Base-by-base conservation (phyloP, 2,888 invertebrate species). In the Argyra leucocephala region DNA sequence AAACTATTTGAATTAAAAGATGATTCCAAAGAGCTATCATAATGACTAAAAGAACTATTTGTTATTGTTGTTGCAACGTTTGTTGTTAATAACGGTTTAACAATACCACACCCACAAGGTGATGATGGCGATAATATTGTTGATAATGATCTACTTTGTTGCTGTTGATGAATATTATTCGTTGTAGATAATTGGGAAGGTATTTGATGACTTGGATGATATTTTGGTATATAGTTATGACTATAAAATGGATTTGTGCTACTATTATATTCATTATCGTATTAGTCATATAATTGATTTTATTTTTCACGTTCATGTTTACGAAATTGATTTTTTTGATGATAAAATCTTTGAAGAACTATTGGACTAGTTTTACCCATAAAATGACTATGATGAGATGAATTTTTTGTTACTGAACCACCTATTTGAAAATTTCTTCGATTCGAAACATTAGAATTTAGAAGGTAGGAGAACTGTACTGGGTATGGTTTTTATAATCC, bases 331-430 rank as follows among this genome's bases (percentile, higher is more conserved):
- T 87, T 88, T 74, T 87, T 89, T 75, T 90, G 90, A 76, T 90
- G 89, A 74, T 88, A 87, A 76, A 89, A 90, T 76, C 89, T 82
- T 76, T 89, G 89, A 70, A 89, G 81, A 67, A 90, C 88, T 77
- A 90, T 87, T 57, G 89, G 89, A 79, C 89, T 89, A 65, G 89
- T 89, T 80, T 88, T 89, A 69, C 88, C 88, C 60, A 85, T 85
- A 73, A 76, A 69, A 68, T 76, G 74, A 48, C 69, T 63, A 67
- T 69, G 69, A 69, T 72, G 70, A 64, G 73, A 68, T 61, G 70
- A 61, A 62, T 69, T 70, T 22, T 63, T 23, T 22, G 68, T 65
- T 65, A 72, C 66, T 67, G 72, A 63, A 60, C 71, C 66, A 23
- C 69, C 67, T 57, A 72, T 70, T 68, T 74, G 74, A 71, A 73